phyloP scores from a whole-genome alignment of 1,140 invertebrate genomes.

The Drosophila murphyi region DNA sequence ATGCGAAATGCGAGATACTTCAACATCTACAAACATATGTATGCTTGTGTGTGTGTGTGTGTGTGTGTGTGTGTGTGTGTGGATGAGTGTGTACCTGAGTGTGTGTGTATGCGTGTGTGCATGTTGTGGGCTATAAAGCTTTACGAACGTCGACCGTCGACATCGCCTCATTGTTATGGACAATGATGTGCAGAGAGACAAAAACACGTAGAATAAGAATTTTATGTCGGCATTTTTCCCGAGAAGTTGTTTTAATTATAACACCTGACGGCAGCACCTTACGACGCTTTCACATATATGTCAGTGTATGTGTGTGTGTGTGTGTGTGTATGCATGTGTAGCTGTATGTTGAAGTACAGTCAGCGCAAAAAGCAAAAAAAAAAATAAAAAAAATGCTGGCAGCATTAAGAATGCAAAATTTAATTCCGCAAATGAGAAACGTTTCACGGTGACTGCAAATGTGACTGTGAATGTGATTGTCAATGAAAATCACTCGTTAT shows the following conservation, averaged over 20 bases:
- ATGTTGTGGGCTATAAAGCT: conserved; percentile 52
- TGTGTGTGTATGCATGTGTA: not conserved
- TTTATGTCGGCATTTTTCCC: conserved; percentile 34
- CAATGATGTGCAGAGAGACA: conserved; percentile 60
- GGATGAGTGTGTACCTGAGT: not conserved
- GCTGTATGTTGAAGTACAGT: conserved; percentile 51
- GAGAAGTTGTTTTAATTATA: conserved; percentile 70
- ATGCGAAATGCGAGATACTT: conserved; percentile 43
- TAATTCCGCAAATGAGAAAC: conserved; percentile 73
- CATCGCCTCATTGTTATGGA: conserved; percentile 67
- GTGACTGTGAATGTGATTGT: conserved; percentile 4
- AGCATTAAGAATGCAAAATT: conserved; percentile 74
- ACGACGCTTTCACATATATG: not conserved
- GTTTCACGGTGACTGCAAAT: conserved; percentile 24
- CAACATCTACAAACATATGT: not conserved
- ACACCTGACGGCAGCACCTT: conserved; percentile 22
- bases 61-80: conserved; percentile 1
- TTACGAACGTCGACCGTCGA: conserved; percentile 46
- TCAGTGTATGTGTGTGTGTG: too few species aligned
- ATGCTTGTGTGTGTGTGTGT: conserved; percentile 6
- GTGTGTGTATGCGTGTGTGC: conserved; percentile 11
- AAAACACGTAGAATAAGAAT: conserved; percentile 30
- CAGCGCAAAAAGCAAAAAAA: conserved; percentile 29
- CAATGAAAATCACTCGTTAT: conserved; percentile 42
- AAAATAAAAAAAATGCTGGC: conserved; percentile 12